Evolutionary conservation across 2,113 vertebrate species (phyloP), one percentile per base, ranked within the genome.

Genomic region (Cyphomyrus discorhynchus): DNA sequence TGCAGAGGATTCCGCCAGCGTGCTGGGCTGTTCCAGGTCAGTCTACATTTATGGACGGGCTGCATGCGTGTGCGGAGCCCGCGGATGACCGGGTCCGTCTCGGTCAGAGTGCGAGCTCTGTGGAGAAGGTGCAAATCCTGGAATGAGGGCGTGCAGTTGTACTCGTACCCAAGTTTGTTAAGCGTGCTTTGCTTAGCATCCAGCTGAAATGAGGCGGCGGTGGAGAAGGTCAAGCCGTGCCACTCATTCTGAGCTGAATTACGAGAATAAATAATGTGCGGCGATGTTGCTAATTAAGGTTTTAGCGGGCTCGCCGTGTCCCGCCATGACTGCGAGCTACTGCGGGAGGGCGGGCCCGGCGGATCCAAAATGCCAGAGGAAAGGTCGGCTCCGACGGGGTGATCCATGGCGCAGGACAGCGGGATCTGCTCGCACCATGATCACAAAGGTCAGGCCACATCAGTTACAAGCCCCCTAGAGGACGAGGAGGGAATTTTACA

Each of bases 341-440:
- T 92, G 92, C 93, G 90, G 91, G 92, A 93, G 50, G 87, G 93
- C 92, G 92, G 88, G 94, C 91, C 91, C 88, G 86, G 91, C 93
- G 90, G 93, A 93, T 92, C 91, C 47, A 92, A 95, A 94, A 95
- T 95, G 94, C 93, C 94, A 95, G 89, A 91, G 93, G 90, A 95
- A 95, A 95, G 95, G 95, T 95, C 94, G 90, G 88, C 89, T 93
- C 88, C 92, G 92, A 94, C 94, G 93, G 74, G 82, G 82, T 47
- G 82, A 47, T n/a, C 24, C 82, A 84, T 47, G 46, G 45, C 45
- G 3, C 9, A 47, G 7, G 21, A 93, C 83, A 66, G 89, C 46
- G 88, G 90, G 92, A 90, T 91, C 91, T 2, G 93, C 94, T 94
- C 92, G 90, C 91, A 82, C 88, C 80, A 92, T 94, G 95, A 96